Conservation (phyloP, 2,113 vertebrate genomes). For the Rhinopomastus cyanomelas region DNA sequence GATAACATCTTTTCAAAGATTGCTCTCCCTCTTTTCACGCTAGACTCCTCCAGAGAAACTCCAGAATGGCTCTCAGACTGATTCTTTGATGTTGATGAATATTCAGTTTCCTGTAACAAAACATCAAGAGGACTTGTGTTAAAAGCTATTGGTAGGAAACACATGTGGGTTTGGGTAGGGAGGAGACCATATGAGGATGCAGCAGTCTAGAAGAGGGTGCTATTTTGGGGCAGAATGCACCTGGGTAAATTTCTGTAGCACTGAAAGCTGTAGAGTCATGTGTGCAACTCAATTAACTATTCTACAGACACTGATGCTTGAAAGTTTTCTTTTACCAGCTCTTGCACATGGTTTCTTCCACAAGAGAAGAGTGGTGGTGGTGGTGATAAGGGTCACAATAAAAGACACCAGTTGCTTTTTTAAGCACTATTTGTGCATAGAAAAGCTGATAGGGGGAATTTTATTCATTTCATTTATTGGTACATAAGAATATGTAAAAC, state of each 20-base stretch:
- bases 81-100: slow-evolving; percentile 56
- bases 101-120: slow-evolving; percentile 76
- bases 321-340: slow-evolving; percentile 30
- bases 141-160: slow-evolving; percentile 62
- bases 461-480: not conserved
- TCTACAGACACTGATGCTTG: not conserved
- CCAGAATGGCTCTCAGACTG: slow-evolving; percentile 54
- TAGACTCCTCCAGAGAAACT: slow-evolving; percentile 50
- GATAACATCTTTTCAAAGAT: slow-evolving; percentile 75
- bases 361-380: not conserved
- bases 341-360: not conserved
- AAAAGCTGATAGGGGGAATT: not conserved
- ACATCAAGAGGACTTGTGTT: slow-evolving; percentile 62
- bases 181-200: not conserved
- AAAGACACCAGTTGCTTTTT: slow-evolving; percentile 21
- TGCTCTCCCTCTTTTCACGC: slow-evolving; percentile 66
- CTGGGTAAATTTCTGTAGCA: slow-evolving; percentile 20
- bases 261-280: not conserved
- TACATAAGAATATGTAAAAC: slow-evolving; percentile 6
- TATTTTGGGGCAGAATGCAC: not conserved
- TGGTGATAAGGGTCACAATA: slow-evolving; percentile 21
- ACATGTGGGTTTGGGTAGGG: slow-evolving; percentile 10
- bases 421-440: not conserved
- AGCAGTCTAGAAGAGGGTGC: not conserved
- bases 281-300: slow-evolving; percentile 10